phyloP scores from a whole-genome alignment of 2,797 vertebrate genomes.

The Hybognathus amarus region DNA sequence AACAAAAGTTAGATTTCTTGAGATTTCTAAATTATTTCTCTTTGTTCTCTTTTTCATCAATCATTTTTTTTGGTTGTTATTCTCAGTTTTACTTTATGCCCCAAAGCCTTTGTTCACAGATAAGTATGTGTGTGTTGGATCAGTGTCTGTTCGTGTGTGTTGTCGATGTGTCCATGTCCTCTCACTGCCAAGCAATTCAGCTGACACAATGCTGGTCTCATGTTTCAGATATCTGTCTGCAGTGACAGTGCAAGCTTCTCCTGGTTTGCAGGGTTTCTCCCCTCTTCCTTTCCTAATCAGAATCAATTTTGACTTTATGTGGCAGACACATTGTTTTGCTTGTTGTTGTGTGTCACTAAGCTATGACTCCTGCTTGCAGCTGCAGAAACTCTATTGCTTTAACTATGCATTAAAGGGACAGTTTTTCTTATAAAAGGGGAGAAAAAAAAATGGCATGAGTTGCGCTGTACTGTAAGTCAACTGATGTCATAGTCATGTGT shows the following conservation, averaged over 20 bases:
- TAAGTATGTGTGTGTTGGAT: background rate
- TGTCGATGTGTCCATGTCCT: constrained; percentile 25
- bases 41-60: background rate
- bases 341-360: background rate
- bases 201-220: constrained; percentile 54
- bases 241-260: constrained; percentile 32
- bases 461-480: background rate
- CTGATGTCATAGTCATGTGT: background rate
- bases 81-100: background rate
- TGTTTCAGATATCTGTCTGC: constrained; percentile 54
- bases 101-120: background rate
- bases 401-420: background rate
- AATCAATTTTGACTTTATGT: background rate
- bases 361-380: background rate
- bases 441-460: no score
- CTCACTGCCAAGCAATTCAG: constrained; percentile 33
- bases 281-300: background rate
- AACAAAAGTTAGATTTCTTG: no score
- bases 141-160: background rate
- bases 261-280: background rate
- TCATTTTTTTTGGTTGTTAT: background rate
- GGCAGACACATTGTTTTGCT: background rate
- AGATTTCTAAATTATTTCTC: background rate
- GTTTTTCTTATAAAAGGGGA: background rate
- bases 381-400: background rate